Conservation (phyloP, 2,888 invertebrate species). For the Acanthococcus lagerstroemiae region DNA sequence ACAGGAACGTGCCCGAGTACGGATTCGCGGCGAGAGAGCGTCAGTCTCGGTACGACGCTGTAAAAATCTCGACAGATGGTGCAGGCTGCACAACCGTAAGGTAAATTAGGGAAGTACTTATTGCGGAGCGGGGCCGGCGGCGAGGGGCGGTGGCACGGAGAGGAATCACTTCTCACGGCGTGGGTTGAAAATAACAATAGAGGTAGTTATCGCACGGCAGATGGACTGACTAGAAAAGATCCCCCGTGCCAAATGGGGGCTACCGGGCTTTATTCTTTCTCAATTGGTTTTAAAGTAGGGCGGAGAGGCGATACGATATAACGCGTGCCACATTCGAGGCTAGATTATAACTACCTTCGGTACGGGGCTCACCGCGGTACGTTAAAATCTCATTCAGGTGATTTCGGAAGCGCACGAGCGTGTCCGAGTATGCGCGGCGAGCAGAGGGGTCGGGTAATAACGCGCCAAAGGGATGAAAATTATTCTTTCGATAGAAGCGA, state of each 20-base stretch:
- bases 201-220: slow-evolving; percentile 32
- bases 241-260: slow-evolving; percentile 27
- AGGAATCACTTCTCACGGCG: slow-evolving; percentile 30
- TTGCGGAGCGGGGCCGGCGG: slow-evolving; percentile 4
- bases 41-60: slow-evolving; percentile 22
- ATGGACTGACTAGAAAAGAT: slow-evolving; percentile 29
- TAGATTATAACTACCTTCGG: slow-evolving; percentile 26
- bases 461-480: slow-evolving; percentile 27
- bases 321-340: slow-evolving; percentile 30
- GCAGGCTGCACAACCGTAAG: slow-evolving; percentile 30
- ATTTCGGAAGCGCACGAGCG: slow-evolving; percentile 28
- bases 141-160: slow-evolving; percentile 1
- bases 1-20: slow-evolving; percentile 23
- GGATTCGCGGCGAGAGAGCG: slow-evolving; percentile 5
- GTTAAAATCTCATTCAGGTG: slow-evolving; percentile 31
- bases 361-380: not conserved
- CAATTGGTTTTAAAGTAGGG: slow-evolving; percentile 28
- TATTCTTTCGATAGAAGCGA: slow-evolving; percentile 28
- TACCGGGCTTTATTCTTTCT: slow-evolving; percentile 29
- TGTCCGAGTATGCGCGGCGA: slow-evolving; percentile 16
- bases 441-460: slow-evolving; percentile 7
- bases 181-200: slow-evolving; percentile 32
- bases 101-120: slow-evolving; percentile 31
- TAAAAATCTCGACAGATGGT: slow-evolving; percentile 31
- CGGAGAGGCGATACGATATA: slow-evolving; percentile 23